Conservation (phyloP, 1,140 invertebrate genomes). For the Apis laboriosa region DNA sequence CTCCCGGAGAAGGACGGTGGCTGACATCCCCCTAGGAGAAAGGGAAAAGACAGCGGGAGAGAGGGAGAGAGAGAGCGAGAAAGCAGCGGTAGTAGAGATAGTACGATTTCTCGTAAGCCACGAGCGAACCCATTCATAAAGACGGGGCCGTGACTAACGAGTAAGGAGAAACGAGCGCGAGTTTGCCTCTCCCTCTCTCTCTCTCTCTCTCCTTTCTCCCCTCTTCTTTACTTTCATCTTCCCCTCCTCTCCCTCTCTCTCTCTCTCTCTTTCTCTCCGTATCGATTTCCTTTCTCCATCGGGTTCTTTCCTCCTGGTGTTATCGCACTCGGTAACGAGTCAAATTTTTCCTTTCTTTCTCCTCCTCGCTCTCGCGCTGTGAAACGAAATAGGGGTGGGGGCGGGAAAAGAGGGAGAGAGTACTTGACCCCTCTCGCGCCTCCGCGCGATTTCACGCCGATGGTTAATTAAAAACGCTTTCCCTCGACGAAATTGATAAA, state of each 20-base stretch:
- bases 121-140: slow-evolving; percentile 77
- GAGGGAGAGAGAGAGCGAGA: slow-evolving; percentile 34
- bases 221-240: too few species aligned
- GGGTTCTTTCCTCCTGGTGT: neutral
- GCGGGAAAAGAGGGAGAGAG: too few species aligned
- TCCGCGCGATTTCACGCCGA: neutral
- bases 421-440: neutral
- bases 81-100: slow-evolving; percentile 65
- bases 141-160: slow-evolving; percentile 74
- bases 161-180: slow-evolving; percentile 66
- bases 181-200: slow-evolving; percentile 31
- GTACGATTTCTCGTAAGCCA: slow-evolving; percentile 73
- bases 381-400: too few species aligned
- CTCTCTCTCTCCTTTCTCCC: neutral
- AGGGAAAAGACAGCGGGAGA: slow-evolving; percentile 30
- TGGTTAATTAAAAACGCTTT: slow-evolving; percentile 45
- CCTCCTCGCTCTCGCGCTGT: neutral
- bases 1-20: slow-evolving; percentile 55
- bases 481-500: slow-evolving; percentile 23
- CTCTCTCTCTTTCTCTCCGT: too few species aligned
- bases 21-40: slow-evolving; percentile 55
- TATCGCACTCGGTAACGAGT: slow-evolving; percentile 52
- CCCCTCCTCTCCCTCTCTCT: too few species aligned
- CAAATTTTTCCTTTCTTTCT: slow-evolving; percentile 51
- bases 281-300: slow-evolving; percentile 43